Evolutionary conservation across 53 echinoderm and acorn worm species (phyloP).

Genomic region (Henricia sp.): DNA sequence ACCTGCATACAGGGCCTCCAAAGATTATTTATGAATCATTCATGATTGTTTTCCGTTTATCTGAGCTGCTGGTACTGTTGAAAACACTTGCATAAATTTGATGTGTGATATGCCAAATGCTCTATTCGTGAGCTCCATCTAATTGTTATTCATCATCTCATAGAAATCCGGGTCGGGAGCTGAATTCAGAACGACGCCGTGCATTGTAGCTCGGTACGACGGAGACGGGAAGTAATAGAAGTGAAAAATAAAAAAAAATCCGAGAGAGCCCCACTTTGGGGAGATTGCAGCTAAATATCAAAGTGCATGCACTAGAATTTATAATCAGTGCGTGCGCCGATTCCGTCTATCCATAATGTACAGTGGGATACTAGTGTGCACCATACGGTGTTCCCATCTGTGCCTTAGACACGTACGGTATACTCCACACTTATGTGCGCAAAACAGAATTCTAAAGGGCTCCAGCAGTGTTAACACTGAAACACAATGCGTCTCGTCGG

Average conservation of each 20-base stretch:
- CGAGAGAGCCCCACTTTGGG: slow-evolving; percentile 29
- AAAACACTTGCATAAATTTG: not conserved
- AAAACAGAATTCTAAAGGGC: not conserved
- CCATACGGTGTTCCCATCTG: slow-evolving; percentile 39
- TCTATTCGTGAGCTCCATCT: slow-evolving; percentile 13
- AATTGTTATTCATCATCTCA: slow-evolving; percentile 39
- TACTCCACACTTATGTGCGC: not conserved
- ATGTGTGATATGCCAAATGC: not conserved
- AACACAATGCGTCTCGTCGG: not conserved
- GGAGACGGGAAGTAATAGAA: not conserved
- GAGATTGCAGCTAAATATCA: slow-evolving; percentile 43
- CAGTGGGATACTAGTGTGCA: not conserved
- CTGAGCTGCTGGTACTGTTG: slow-evolving; percentile 5
- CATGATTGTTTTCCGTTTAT: not conserved
- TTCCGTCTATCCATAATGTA: no score
- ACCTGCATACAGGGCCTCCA: not conserved
- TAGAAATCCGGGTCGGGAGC: slow-evolving; percentile 27
- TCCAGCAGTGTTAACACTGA: not conserved
- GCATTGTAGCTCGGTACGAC: not conserved
- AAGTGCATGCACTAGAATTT: slow-evolving; percentile 53
- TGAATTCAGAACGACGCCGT: not conserved
- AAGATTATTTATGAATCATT: slow-evolving; percentile 8
- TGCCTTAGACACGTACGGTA: not conserved
- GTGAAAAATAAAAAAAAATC: slow-evolving; percentile 13
- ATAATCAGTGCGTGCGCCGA: slow-evolving; percentile 33